Evolutionary conservation across 2,113 vertebrate species (phyloP).

Genomic region (Columbina picui): DNA sequence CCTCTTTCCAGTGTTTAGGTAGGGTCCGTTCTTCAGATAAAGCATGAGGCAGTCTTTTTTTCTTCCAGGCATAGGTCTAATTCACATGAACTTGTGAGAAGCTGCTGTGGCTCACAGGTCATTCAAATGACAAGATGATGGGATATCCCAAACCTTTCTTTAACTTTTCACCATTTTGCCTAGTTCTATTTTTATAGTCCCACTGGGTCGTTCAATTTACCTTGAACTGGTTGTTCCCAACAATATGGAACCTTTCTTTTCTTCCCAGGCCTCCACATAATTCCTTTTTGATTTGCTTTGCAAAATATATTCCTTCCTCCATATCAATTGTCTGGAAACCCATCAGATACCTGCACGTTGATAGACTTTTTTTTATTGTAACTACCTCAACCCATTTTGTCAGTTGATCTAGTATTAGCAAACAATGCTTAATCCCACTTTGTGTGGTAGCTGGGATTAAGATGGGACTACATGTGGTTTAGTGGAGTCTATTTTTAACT

Average conservation of each 20-base stretch:
- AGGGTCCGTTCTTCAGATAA: background rate
- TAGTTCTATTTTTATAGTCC: background rate
- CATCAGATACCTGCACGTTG: background rate
- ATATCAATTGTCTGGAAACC: background rate
- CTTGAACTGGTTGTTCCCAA: background rate
- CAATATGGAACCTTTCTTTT: background rate
- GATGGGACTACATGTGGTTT: background rate
- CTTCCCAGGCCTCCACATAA: background rate
- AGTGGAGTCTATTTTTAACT: background rate
- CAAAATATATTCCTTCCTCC: background rate
- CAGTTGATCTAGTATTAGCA: background rate
- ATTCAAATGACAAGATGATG: background rate
- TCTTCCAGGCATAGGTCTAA: background rate
- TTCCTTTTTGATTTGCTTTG: background rate
- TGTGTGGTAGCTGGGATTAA: background rate
- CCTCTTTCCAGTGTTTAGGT: background rate
- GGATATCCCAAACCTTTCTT: background rate
- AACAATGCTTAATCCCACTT: background rate
- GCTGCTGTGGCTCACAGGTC: background rate
- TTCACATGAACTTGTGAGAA: background rate
- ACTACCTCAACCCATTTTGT: background rate
- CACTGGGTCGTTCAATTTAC: background rate
- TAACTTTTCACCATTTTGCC: background rate
- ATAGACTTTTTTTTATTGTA: background rate
- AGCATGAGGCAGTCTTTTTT: background rate